These are phyloP conservation scores for Cynocephalus volans DNA, from an alignment of 2,113 vertebrate genomes.

Conservation along the genomic window DNA sequence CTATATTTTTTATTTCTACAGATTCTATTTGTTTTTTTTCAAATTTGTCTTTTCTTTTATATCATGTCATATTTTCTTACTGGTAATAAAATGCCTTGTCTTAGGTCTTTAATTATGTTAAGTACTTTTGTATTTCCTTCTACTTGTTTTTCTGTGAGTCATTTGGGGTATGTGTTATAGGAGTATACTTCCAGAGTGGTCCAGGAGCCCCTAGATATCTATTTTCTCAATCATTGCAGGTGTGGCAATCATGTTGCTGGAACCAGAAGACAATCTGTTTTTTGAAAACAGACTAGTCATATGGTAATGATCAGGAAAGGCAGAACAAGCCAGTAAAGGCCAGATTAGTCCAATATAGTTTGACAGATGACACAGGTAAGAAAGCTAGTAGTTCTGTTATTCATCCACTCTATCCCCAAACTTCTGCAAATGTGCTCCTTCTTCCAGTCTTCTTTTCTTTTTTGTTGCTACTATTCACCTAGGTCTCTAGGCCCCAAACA, in stretches of 20 bases:
- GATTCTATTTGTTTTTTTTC: background rate
- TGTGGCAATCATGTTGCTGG: background rate
- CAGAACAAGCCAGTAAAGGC: background rate
- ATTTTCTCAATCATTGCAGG: background rate
- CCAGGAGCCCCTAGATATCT: background rate
- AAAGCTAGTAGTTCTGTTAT: background rate
- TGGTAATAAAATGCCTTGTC: background rate
- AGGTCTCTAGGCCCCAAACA: background rate
- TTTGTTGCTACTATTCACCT: background rate
- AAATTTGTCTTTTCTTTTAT: background rate
- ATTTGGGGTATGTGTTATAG: background rate
- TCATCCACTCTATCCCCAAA: background rate
- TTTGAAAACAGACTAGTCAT: constrained; percentile 8
- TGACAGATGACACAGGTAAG: background rate
- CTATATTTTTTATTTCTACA: constrained; percentile 14
- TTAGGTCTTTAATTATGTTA: background rate
- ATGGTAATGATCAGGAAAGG: background rate
- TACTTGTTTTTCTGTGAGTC: background rate
- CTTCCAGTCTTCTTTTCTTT: background rate
- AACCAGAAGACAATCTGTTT: background rate
- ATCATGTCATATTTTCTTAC: background rate
- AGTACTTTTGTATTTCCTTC: constrained; percentile 24
- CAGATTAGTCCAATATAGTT: background rate
- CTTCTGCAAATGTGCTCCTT: background rate
- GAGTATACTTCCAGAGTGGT: background rate